These are phyloP conservation scores for Drosophila acutilabella DNA, from an alignment of 2,888 invertebrate genomes.

Conservation along the genomic window DNA sequence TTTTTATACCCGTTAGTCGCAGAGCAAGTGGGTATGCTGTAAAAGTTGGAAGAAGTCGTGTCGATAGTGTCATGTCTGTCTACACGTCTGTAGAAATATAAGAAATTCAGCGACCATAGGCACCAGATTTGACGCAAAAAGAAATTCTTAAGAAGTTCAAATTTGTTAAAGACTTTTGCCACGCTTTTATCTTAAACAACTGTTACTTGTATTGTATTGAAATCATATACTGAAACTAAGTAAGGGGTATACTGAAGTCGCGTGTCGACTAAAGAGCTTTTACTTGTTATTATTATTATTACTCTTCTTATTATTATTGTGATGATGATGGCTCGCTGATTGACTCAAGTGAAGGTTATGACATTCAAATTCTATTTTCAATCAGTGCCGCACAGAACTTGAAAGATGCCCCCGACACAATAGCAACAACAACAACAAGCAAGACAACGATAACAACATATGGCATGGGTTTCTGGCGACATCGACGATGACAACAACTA, in stretches of 20 bases:
- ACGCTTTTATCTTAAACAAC: neutral
- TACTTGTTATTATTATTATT: constrained; percentile 9
- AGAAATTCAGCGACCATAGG: no score
- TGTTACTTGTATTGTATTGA: no score
- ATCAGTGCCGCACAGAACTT: constrained; percentile 56
- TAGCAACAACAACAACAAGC: constrained; percentile 12
- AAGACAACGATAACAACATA: constrained; percentile 28
- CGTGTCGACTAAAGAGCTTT: neutral
- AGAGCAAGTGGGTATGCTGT: no score
- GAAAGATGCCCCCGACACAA: constrained; percentile 52
- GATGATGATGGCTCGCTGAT: constrained; percentile 45
- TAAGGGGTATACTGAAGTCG: no score
- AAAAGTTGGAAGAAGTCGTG: no score
- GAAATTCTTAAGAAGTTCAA: no score
- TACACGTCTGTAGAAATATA: no score
- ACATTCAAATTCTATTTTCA: constrained; percentile 79
- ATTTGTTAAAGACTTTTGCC: neutral
- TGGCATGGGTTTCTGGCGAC: constrained; percentile 49
- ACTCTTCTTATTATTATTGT: constrained; percentile 25
- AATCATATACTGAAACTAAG: no score
- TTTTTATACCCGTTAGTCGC: neutral
- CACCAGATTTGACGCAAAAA: no score
- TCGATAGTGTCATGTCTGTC: no score
- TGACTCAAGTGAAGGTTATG: constrained; percentile 70
- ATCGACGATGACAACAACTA: constrained; percentile 53